These are phyloP conservation scores for Aythya fuligula DNA, from an alignment of 2,797 vertebrate genomes.

Conservation along the genomic window DNA sequence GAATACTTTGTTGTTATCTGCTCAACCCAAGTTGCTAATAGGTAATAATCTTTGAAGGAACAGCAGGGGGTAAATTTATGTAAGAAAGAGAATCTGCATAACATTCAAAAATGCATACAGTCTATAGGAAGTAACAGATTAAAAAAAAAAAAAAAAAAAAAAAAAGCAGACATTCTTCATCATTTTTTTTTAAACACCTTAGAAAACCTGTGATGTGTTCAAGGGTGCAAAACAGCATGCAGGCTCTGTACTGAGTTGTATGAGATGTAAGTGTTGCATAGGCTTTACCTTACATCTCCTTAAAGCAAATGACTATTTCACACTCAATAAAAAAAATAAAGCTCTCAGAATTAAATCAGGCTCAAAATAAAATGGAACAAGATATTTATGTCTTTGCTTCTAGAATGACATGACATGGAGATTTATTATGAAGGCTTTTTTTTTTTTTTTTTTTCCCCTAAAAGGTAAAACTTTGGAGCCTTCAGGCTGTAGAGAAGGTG, in stretches of 20 bases:
- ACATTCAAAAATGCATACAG: neutral
- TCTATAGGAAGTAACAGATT: neutral
- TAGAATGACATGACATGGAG: neutral
- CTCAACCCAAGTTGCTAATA: neutral
- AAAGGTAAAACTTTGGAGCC: neutral
- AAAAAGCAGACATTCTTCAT: neutral
- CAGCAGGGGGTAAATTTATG: neutral
- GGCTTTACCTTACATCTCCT: neutral
- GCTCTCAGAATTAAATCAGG: neutral
- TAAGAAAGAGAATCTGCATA: neutral
- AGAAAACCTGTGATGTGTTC: neutral
- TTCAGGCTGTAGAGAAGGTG: neutral
- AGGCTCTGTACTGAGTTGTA: neutral
- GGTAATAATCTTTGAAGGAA: neutral
- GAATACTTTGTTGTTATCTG: neutral
- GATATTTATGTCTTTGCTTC: neutral
- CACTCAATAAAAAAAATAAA: neutral
- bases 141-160: fast-evolving
- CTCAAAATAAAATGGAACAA: neutral
- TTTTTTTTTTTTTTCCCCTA: no score
- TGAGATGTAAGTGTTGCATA: neutral
- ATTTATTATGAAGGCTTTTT: neutral
- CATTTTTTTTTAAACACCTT: neutral
- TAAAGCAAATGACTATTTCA: neutral
- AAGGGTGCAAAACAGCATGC: neutral